Percentiles rank a stretch among this genome's conserved stretches.
Conservation (phyloP, 2,113 vertebrate genomes). For the Scomber colias region DNA sequence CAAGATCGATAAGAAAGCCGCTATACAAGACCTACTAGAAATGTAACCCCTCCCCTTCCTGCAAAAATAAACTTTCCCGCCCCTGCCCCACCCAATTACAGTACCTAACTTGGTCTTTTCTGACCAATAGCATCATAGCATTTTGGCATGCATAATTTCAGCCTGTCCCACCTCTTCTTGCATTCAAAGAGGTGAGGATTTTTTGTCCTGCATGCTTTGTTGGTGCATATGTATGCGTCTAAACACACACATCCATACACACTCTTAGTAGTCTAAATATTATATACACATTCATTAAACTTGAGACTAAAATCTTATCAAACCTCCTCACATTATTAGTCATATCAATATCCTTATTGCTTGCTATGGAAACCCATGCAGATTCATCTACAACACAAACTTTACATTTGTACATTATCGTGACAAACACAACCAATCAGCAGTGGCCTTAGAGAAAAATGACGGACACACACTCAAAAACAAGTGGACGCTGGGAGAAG, state of each 20-base stretch:
- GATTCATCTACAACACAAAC: slow-evolving; percentile 76
- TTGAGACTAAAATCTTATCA: slow-evolving; percentile 76
- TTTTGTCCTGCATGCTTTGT: slow-evolving; percentile 82
- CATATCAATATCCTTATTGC: slow-evolving; percentile 81
- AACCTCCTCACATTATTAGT: slow-evolving; percentile 62
- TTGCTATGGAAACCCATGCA: slow-evolving; percentile 84
- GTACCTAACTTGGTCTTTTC: slow-evolving; percentile 78
- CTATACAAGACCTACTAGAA: slow-evolving; percentile 74
- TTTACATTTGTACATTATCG: slow-evolving; percentile 82
- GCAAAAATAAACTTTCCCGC: slow-evolving; percentile 82
- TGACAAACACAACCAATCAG: slow-evolving; percentile 55
- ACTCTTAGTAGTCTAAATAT: slow-evolving; percentile 66
- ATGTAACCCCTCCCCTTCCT: slow-evolving; percentile 68
- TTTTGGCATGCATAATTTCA: slow-evolving; percentile 84
- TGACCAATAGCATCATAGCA: slow-evolving; percentile 81
- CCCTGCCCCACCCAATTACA: slow-evolving; percentile 72
- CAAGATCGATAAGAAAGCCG: slow-evolving; percentile 77
- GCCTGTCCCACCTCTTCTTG: slow-evolving; percentile 60
- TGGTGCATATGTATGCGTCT: slow-evolving; percentile 81
- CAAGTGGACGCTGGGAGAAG: slow-evolving; percentile 8
- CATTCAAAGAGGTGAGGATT: slow-evolving; percentile 69
- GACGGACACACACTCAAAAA: slow-evolving; percentile 29
- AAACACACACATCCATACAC: slow-evolving; percentile 77
- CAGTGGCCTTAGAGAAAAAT: slow-evolving; percentile 25
- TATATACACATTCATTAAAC: slow-evolving; percentile 79